These are phyloP conservation scores for Sesia bembeciformis DNA, from an alignment of 2,888 invertebrate species.

Conservation along the genomic window DNA sequence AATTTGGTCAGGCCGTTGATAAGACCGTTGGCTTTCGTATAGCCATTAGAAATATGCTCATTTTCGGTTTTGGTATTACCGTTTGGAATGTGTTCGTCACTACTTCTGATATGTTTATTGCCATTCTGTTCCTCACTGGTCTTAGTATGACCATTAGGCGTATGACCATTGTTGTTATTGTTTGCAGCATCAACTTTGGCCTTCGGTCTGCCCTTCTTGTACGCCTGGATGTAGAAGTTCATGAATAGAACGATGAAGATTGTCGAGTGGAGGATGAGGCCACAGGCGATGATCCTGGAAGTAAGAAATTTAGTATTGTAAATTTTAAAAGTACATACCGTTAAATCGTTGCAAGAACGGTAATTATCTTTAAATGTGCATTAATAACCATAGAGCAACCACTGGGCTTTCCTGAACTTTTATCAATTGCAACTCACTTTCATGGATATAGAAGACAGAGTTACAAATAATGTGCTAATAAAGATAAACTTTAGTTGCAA, in stretches of 20 bases:
- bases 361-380: no score
- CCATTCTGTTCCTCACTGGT: constrained; percentile 16
- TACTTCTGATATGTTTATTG: not conserved
- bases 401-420: no score
- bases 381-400: no score
- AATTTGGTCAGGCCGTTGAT: constrained; percentile 5
- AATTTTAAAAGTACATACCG: no score
- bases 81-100: not conserved
- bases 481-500: no score
- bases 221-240: constrained; percentile 92
- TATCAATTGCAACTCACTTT: no score
- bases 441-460: no score
- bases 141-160: constrained; percentile 9
- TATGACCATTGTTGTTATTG: constrained; percentile 26
- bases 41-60: not conserved
- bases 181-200: constrained; percentile 22
- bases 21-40: constrained; percentile 23
- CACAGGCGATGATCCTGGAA: constrained; percentile 78
- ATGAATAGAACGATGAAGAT: constrained; percentile 94
- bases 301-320: not conserved
- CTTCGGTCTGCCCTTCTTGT: constrained; percentile 60
- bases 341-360: no score
- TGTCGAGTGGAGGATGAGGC: constrained; percentile 84
- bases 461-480: no score
- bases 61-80: constrained; percentile 4